phyloP scores from a whole-genome alignment of 2,113 vertebrate species.

The Oxyruncus cristatus region DNA sequence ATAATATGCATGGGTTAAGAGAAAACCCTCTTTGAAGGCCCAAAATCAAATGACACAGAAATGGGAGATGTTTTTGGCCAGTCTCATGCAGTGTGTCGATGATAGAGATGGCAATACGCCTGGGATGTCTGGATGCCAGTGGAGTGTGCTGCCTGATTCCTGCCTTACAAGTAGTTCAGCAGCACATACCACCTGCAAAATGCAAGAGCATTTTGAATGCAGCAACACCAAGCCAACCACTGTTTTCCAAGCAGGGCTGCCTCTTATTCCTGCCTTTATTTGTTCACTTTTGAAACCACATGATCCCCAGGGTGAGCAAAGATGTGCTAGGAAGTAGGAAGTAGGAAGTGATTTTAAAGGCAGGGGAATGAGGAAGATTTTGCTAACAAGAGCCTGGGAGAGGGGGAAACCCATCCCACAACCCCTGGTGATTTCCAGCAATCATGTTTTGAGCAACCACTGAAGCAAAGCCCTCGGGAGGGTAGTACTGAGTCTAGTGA shows the following conservation, averaged over 20 bases:
- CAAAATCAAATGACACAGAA: not conserved
- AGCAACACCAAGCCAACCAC: fast-evolving
- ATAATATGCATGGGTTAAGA: not conserved
- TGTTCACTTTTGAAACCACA: not conserved
- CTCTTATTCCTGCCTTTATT: not conserved
- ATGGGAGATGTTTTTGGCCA: not conserved
- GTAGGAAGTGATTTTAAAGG: not conserved
- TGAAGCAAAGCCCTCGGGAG: not conserved
- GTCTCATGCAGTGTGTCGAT: not conserved
- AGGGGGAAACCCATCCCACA: not conserved
- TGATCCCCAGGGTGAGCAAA: not conserved
- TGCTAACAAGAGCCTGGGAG: not conserved
- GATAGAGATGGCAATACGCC: not conserved
- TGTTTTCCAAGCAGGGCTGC: not conserved
- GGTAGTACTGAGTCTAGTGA: not conserved
- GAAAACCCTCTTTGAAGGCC: not conserved
- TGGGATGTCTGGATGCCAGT: not conserved
- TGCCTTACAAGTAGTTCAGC: not conserved
- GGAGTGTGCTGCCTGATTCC: not conserved
- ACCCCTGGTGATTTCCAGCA: not conserved
- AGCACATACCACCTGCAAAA: not conserved
- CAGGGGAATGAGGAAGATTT: not conserved
- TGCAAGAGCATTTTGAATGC: not conserved
- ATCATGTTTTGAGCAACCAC: not conserved
- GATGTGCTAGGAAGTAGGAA: not conserved